phyloP scores from a whole-genome alignment of 2,113 vertebrate genomes.

The Neolamprologus tretocephalus region DNA sequence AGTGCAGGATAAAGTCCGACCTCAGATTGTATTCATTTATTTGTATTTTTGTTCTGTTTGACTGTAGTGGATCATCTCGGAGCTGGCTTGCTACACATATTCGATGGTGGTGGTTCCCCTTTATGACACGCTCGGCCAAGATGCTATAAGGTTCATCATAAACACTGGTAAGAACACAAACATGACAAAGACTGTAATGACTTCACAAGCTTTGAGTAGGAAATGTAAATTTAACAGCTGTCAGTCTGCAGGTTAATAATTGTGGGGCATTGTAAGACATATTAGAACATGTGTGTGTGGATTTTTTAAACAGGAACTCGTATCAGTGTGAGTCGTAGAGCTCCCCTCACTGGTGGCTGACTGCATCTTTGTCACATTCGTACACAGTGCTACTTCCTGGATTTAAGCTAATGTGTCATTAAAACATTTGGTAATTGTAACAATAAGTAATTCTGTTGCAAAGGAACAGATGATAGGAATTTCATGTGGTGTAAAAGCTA shows the following conservation, averaged over 20 bases:
- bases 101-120: constrained; percentile 97
- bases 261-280: background rate
- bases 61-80: constrained; percentile 93
- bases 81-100: constrained; percentile 96
- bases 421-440: background rate
- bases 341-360: background rate
- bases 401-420: background rate
- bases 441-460: background rate
- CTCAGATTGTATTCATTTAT: background rate
- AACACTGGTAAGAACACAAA: constrained; percentile 81
- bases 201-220: background rate
- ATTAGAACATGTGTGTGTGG: background rate
- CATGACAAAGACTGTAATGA: background rate
- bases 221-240: background rate
- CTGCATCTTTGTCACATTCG: background rate
- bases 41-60: background rate
- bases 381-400: background rate
- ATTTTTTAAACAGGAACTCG: background rate
- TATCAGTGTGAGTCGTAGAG: background rate
- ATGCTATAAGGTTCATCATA: constrained; percentile 92
- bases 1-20: background rate
- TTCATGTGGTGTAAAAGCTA: background rate
- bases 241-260: background rate
- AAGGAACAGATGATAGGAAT: background rate
- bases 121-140: constrained; percentile 91